Evolutionary conservation across 2,888 invertebrate genomes (phyloP), one percentile per base, ranked within the genome.

Genomic region (Agonopterix heracliana): DNA sequence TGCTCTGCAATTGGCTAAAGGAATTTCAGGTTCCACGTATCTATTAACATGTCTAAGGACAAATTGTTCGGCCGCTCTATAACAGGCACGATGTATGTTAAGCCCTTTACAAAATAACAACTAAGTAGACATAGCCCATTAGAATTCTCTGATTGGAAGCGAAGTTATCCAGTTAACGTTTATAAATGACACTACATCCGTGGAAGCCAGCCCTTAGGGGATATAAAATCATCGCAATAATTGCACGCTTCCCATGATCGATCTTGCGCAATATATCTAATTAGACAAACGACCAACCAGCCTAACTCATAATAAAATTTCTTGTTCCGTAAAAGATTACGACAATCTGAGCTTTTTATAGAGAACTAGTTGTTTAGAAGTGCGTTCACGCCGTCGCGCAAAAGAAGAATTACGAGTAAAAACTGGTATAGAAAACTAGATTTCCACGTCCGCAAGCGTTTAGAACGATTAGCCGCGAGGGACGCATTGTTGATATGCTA

Each of bases 401-500:
- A 66, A 71, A 66, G 68, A 69, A 73, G 72, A 70, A 69, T 68
- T 56, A 56, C 61, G 57, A 68, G 63, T 60, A 68, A 69, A 72
- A 82, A 81, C 83, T 76, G 70, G 83, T 78, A 81, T 77, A 75
- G 77, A 62, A 74, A 82, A 84, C 83, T 84, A 84, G 84, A 82
- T 82, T 83, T 84, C 69, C 78, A 76, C 74, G 76, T 74, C 72
- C 26, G 26, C 26, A 66, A 67, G 71, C 73, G 81, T 71, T 86
- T 83, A 84, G 84, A 82, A 73, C 73, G 81, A 84, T 84, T 85
- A 81, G 79, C 67, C 67, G 71, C 66, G 66, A 77, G 79, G 71
- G 74, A 73, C 66, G 80, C 74, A 76, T 83, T 83, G 86, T 83
- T 86, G 87, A 87, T 87, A 87, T 66, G 71, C 74, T 85, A 84